Evolutionary conservation across 2,113 vertebrate genomes (phyloP), one percentile per base, ranked within the genome.

Genomic region (Aptenodytes forsteri): DNA sequence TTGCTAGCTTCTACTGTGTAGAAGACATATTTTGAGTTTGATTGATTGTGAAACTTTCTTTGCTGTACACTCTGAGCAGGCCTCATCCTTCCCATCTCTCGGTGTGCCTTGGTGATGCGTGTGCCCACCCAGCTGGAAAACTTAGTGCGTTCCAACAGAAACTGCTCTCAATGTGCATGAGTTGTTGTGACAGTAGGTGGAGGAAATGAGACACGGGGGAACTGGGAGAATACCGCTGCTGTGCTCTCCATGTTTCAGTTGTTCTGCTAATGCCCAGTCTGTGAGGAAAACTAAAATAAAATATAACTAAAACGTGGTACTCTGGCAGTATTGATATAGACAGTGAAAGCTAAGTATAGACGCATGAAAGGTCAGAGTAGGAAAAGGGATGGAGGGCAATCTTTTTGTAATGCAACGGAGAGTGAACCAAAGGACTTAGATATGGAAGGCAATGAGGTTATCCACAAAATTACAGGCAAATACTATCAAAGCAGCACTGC

Each of bases 81-180:
- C 16, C 47, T 62, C 9, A 29, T 40, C 32, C 29, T 91, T 42
- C 72, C 27, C 15, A 58, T 30, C 22, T 70, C 50, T 70, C 44
- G 18, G 5, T 20, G 13, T 50, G 14, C 42, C 59, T 34, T 87
- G 38, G 62, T 0, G 0, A 81, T 13, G 38, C 0, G 1, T 15
- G 22, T 50, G 30, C 36, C 47, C 4, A 3, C 38, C 44, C 40
- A 85, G 61, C 26, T 82, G 81, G 69, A 94, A 94, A 93, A 71
- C n/a, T 34, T 32, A 8, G 4, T 17, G 47, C 4, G 3, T n/a
- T 91, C 50, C 65, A 67, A n/a, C 17, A 67, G 70, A 76, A 91
- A 72, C 22, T 70, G 32, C 44, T 75, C 26, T 46, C 2, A 2
- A 55, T 9, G 6, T n/a, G 16, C 16, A 19, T 17, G 16, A 59